Evolutionary conservation across 2,888 invertebrate genomes (phyloP), one percentile per base, ranked within the genome.

Genomic region (Eucera pruinosa): DNA sequence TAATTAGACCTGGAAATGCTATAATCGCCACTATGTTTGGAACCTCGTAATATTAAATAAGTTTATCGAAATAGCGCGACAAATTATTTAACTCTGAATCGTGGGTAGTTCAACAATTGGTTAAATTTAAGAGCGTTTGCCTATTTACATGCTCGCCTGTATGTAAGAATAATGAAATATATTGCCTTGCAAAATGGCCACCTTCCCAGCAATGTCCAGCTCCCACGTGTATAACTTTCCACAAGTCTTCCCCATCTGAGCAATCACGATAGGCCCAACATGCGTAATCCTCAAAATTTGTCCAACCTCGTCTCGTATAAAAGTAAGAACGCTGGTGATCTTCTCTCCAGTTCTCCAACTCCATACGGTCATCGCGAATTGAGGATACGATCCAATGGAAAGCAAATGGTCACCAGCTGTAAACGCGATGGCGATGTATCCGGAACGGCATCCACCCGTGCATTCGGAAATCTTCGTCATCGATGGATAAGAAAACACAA

Each of bases 321-420:
- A 9, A 0, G 89, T 91, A 4, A 91, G 86, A 1, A 93, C 83
- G 0, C 90, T 86, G 1, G 92, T 84, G 11, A 95, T 91, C 52
- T 94, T 93, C 75, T 94, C 94, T 0, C 93, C 93, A 0, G 93
- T 95, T 81, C 95, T 94, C 95, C 95, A 96, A 87, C 94, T 95
- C 95, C 95, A 96, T 20, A 96, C 92, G 1, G 93, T 94, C 39
- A 96, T 78, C 4, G 92, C 74, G 88, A 95, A 91, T 9, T 74
- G 55, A 0, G 91, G 89, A 58, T 81, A 80, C 0, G 86, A 85
- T 0, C 86, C 85, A 6, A 90, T 43, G 1, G 92, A 88, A 7
- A 91, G 41, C 0, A 92, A 33, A 43, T 85, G 77, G 15, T 90
- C 86, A 0, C 84, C 65, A 0, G 85, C 76, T 0, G 86, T 85